Evolutionary conservation across 92 coral and sea anemone species (phyloP).

Genomic region (Bergia puertoricense): DNA sequence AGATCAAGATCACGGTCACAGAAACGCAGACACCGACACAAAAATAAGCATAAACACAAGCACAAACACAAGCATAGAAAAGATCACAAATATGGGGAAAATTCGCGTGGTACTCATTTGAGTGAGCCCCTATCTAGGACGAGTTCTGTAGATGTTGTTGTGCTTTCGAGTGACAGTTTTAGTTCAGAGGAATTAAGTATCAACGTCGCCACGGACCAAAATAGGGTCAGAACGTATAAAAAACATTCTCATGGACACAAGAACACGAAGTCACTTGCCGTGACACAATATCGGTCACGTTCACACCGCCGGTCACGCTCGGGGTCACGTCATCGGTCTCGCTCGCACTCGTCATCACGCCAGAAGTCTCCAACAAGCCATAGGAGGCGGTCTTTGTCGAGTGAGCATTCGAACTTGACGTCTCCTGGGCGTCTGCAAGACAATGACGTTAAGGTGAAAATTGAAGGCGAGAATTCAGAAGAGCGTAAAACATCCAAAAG

Average conservation of each 20-base stretch:
- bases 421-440: background rate
- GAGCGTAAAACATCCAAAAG: background rate
- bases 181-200: slow-evolving; percentile 39
- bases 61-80: slow-evolving; percentile 62
- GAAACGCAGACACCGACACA: slow-evolving; percentile 35
- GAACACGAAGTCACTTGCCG: slow-evolving; percentile 13
- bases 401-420: background rate
- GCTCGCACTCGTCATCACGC: slow-evolving; percentile 36
- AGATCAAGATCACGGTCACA: background rate
- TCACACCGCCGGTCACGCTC: slow-evolving; percentile 26
- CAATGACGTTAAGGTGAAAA: slow-evolving; percentile 2
- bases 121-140: background rate
- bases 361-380: background rate
- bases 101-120: background rate
- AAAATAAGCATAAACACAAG: slow-evolving; percentile 43
- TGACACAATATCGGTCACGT: slow-evolving; percentile 3
- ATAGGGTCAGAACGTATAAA: background rate
- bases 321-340: slow-evolving; percentile 19
- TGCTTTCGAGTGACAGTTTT: slow-evolving; percentile 60
- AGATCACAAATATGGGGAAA: slow-evolving; percentile 41
- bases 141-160: slow-evolving; percentile 32
- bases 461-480: background rate
- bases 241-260: slow-evolving; percentile 23
- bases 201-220: background rate
- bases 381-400: background rate